Evolutionary conservation across 2,888 invertebrate species (phyloP).

Genomic region (Catocala sponsa): DNA sequence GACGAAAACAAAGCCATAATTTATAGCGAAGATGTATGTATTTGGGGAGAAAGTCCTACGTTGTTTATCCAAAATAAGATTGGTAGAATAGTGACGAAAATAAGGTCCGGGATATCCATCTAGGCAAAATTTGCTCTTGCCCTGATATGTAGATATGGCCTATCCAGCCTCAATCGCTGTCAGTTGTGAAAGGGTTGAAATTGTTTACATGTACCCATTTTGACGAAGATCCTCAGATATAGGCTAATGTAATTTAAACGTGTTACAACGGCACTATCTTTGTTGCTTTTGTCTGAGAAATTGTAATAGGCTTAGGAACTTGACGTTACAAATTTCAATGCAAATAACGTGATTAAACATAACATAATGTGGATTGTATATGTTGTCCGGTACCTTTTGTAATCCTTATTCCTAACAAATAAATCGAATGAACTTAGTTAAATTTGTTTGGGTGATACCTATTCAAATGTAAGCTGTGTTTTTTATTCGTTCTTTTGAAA

Average conservation of each 20-base stretch:
- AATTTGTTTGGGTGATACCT: no score
- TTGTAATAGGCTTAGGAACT: not conserved
- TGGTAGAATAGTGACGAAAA: constrained; percentile 50
- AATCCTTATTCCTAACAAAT: not conserved
- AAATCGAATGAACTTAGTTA: not conserved
- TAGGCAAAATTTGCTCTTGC: constrained; percentile 47
- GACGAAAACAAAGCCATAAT: constrained; percentile 75
- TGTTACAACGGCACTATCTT: constrained; percentile 1
- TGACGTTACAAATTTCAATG: not conserved
- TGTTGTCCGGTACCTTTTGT: no score
- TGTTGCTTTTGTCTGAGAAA: constrained; percentile 5
- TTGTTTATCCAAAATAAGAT: constrained; percentile 59
- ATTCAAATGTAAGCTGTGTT: no score
- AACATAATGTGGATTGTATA: no score
- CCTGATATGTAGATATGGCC: constrained; percentile 41
- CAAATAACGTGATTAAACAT: not conserved
- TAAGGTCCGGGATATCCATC: constrained; percentile 50
- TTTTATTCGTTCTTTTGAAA: no score
- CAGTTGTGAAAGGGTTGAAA: constrained; percentile 44
- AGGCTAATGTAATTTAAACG: constrained; percentile 25
- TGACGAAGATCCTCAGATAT: constrained; percentile 29
- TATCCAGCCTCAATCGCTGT: constrained; percentile 34
- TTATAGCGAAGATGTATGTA: constrained; percentile 58
- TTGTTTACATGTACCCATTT: constrained; percentile 39
- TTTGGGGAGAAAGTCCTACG: constrained; percentile 49